phyloP scores from a whole-genome alignment of 2,113 vertebrate genomes.

The Neoarius graeffei region DNA sequence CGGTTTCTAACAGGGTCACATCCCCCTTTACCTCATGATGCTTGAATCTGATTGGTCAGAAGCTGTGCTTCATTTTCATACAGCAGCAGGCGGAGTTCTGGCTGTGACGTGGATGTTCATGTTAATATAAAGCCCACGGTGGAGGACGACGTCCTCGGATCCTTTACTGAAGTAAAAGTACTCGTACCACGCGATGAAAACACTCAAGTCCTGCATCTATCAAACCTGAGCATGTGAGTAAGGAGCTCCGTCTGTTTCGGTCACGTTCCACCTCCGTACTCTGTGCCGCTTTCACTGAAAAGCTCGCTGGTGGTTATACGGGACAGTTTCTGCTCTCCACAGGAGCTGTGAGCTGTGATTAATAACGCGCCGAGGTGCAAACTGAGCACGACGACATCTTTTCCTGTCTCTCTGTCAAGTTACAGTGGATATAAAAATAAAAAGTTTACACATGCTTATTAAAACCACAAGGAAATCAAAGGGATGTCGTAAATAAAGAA shows the following conservation, averaged over 20 bases:
- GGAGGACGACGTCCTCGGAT: too few species aligned
- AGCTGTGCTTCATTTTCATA: too few species aligned
- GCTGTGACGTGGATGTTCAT: too few species aligned
- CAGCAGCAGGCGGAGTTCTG: too few species aligned
- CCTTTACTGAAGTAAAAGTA: too few species aligned
- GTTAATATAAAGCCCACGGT: too few species aligned
- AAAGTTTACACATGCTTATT: too few species aligned
- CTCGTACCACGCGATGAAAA: too few species aligned
- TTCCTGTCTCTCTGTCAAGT: too few species aligned
- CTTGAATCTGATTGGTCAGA: conserved; percentile 5
- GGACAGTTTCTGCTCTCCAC: neutral
- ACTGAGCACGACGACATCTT: neutral
- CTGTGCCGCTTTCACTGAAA: conserved; percentile 18
- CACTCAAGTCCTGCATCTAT: conserved; percentile 5
- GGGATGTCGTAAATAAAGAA: too few species aligned
- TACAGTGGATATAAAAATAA: too few species aligned
- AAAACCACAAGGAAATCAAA: too few species aligned
- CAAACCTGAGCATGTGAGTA: conserved; percentile 19
- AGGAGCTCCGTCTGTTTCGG: neutral
- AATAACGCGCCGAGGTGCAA: conserved; percentile 4
- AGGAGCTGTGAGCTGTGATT: neutral
- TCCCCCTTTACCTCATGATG: conserved; percentile 62
- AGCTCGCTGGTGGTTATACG: neutral
- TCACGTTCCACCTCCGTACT: neutral
- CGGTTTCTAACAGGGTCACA: conserved; percentile 53